Base-by-base conservation (phyloP, 1,140 invertebrate species). In the Apolygus lucorum region DNA sequence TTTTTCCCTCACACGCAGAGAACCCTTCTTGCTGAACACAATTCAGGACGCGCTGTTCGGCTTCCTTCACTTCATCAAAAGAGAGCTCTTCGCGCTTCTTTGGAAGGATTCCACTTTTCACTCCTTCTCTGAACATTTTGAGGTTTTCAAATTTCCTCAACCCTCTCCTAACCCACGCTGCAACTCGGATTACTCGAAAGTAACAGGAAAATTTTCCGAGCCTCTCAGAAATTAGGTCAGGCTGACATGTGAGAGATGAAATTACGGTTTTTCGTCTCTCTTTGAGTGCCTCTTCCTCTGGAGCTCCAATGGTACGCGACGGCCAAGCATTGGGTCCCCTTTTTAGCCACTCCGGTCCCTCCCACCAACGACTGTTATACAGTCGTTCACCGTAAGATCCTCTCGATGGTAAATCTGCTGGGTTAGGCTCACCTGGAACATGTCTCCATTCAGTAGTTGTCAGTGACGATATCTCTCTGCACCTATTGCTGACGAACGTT, bases 401-500 rank as follows among this genome's bases (percentile, higher is more conserved):
- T 21, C 67, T 22, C 8, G 49, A 59, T 11, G 28, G 2, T 8
- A 68, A 24, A 59, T 68, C 67, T 1, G 65, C 65, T 17, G 27
- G n/a, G 65, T 67, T 67, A 2, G 17, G 4, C 2, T 29, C 11
- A 4, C 65, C 29, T 4, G 65, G 26, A 4, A 42, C 27, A 42
- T 34, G 28, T 25, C 17, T 25, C 65, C 65, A 67, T 2, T 8
- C 22, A 25, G 28, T 34, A n/a, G 27, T 29, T 8, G 27, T 42
- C 22, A 29, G 17, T 8, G 42, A 25, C 17, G 17, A 11, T 2
- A 82, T 81, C 70, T 79, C 75, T 1, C 73, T 71, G 1, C 82
- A 68, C 13, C 79, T 65, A 70, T 81, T 77, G 0, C 77, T 75
- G 0, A 80, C 77, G 71, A 78, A 82, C 0, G 73, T 69, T 72